Percentiles rank a stretch among this genome's conserved stretches.
These are phyloP conservation scores for Gallinago paraguaiae DNA, from an alignment of 2,113 vertebrate species.

Conservation along the genomic window DNA sequence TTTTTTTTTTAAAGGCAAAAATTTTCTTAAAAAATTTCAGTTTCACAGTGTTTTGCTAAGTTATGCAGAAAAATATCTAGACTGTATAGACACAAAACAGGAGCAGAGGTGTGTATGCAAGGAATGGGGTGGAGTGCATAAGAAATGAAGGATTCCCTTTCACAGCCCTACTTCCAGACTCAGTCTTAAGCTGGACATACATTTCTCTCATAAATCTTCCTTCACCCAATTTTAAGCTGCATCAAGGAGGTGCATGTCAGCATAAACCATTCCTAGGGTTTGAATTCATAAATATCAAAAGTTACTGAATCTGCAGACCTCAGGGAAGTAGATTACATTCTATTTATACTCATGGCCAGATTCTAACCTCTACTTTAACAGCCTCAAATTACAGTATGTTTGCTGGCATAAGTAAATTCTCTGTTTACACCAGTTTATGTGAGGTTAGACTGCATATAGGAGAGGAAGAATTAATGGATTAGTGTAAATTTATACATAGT, in stretches of 20 bases:
- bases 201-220: not conserved
- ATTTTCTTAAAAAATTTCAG: not conserved
- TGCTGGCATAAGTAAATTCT: constrained; percentile 14
- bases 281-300: constrained; percentile 31
- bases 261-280: constrained; percentile 1
- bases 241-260: constrained; percentile 2
- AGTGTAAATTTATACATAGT: not conserved
- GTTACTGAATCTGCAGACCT: constrained; percentile 16
- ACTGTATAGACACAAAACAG: not conserved
- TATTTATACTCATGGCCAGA: constrained; percentile 15
- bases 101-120: not conserved
- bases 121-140: not conserved
- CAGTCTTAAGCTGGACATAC: not conserved
- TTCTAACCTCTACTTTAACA: constrained; percentile 3
- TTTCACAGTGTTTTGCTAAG: not conserved
- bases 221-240: not conserved
- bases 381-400: not conserved
- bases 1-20: not conserved
- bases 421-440: not conserved
- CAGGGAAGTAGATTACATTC: constrained; percentile 4
- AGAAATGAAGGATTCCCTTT: not conserved
- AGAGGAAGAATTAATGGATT: not conserved
- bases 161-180: not conserved
- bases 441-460: not conserved
- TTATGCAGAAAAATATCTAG: not conserved